Base-by-base conservation (phyloP, 1,140 invertebrate genomes). In the Drosophila pectinifera region DNA sequence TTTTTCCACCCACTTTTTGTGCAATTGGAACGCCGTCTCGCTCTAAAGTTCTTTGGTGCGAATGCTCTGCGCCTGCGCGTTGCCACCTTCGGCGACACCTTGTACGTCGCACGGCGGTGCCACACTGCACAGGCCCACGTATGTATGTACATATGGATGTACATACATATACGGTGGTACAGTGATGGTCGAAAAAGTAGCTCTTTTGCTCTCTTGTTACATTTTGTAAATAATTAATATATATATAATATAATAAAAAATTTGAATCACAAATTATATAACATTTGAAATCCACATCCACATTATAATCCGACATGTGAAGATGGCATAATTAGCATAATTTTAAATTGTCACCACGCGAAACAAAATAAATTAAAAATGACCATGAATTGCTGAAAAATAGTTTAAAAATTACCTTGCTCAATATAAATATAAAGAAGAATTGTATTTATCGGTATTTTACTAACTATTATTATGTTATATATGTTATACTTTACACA, bases 1-100 rank as follows among this genome's bases (percentile, higher is more conserved):
- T 77, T 85, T 63, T 38, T 64, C 79, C 62, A 76, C 48, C 67
- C 81, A 63, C 70, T 73, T 81, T 57, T 69, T 36, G 61, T 38
- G 51, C 69, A 48, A 38, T 69, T n/a, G 13, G 48, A 59, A 24
- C 36, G 51, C 46, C 34, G 45, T 61, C 51, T 56, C 39, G 51
- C 65, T 65, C 58, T 46, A 43, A 49, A 59, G 77, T 41, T 61
- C 49, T 36, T 13, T 34, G 31, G 31, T 34, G 31, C 31, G 31
- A 34, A 34, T 53, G 38, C 38, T 39, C 63, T 45, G 80, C 65
- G 83, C 82, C 38, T 77, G 74, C 73, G 74, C 49, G 64, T 77
- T 77, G 63, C 74, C 73, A 77, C 49, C 51, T 36, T 39, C 65
- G 73, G 36, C 61, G 46, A 76, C 73, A 76, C 73, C 73, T 76